Evolutionary conservation across 2,113 vertebrate genomes (phyloP).

Genomic region (Rhineura floridana): DNA sequence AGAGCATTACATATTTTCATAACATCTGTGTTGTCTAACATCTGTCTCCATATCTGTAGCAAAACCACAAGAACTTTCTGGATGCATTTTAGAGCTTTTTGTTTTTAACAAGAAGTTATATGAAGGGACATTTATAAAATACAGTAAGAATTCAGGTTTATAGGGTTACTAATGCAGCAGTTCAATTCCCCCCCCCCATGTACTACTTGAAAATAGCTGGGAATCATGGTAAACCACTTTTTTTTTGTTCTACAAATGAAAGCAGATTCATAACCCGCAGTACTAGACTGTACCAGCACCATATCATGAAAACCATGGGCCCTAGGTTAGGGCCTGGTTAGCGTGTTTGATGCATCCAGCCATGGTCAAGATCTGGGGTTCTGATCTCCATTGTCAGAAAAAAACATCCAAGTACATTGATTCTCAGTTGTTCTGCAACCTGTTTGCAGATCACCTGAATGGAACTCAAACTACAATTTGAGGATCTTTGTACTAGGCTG

Average conservation of each 20-base stretch:
- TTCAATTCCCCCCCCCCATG: too few relatives aligned
- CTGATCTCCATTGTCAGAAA: neutral
- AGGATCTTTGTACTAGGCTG: neutral
- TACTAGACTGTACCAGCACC: neutral
- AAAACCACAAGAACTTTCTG: neutral
- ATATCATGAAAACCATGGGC: neutral
- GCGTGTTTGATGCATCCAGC: neutral
- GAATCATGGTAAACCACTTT: too few relatives aligned
- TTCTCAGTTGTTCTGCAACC: neutral
- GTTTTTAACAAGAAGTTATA: neutral
- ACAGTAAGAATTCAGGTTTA: neutral
- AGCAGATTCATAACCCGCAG: too few relatives aligned
- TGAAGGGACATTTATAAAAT: neutral
- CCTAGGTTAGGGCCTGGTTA: neutral
- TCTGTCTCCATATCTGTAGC: neutral
- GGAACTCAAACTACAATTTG: neutral
- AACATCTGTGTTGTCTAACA: neutral
- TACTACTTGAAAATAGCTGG: too few relatives aligned
- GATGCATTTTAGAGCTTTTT: neutral
- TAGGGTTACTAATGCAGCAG: too few relatives aligned
- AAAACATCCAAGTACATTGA: neutral
- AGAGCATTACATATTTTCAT: conserved; percentile 35
- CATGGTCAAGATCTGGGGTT: neutral
- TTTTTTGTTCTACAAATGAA: too few relatives aligned
- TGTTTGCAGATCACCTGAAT: neutral